Conservation (phyloP, 2,888 invertebrate genomes). For the Odontomyia ornata region DNA sequence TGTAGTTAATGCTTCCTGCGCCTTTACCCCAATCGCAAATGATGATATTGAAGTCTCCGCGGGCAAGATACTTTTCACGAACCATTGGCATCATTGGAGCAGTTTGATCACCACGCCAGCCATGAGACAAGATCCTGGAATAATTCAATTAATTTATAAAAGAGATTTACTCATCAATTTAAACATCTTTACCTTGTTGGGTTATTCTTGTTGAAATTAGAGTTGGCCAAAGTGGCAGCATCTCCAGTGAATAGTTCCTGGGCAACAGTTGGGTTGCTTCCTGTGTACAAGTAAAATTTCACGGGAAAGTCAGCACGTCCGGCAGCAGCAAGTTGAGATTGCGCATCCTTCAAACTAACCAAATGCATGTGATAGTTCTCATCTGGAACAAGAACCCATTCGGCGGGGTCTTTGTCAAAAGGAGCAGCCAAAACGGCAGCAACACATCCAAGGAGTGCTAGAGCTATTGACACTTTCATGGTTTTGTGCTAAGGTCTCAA, state of each 20-base stretch:
- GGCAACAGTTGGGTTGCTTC: slow-evolving; percentile 49
- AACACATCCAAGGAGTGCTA: not conserved
- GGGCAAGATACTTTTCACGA: slow-evolving; percentile 65
- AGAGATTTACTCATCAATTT: not conserved
- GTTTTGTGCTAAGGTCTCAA: not conserved
- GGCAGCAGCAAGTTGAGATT: not conserved
- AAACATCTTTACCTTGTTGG: slow-evolving; percentile 41
- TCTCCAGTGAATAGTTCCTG: slow-evolving; percentile 36
- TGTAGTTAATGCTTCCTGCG: slow-evolving; percentile 68
- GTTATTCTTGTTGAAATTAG: slow-evolving; percentile 40
- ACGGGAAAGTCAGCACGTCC: slow-evolving; percentile 36
- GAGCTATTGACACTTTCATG: slow-evolving; percentile 29
- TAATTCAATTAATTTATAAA: not conserved
- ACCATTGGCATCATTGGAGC: slow-evolving; percentile 53
- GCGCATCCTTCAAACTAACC: slow-evolving; percentile 12
- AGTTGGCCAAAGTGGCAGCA: slow-evolving; percentile 4
- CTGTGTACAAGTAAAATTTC: slow-evolving; percentile 58
- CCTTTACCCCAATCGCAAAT: slow-evolving; percentile 68
- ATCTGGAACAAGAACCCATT: slow-evolving; percentile 28
- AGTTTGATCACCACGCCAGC: slow-evolving; percentile 67
- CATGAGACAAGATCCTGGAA: slow-evolving; percentile 61
- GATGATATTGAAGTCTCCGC: slow-evolving; percentile 67
- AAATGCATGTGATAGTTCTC: slow-evolving; percentile 38
- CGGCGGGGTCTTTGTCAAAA: slow-evolving; percentile 2
- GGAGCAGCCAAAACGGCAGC: not conserved